Base-by-base conservation (phyloP, 2,113 vertebrate genomes). In the Sorex fumeus region DNA sequence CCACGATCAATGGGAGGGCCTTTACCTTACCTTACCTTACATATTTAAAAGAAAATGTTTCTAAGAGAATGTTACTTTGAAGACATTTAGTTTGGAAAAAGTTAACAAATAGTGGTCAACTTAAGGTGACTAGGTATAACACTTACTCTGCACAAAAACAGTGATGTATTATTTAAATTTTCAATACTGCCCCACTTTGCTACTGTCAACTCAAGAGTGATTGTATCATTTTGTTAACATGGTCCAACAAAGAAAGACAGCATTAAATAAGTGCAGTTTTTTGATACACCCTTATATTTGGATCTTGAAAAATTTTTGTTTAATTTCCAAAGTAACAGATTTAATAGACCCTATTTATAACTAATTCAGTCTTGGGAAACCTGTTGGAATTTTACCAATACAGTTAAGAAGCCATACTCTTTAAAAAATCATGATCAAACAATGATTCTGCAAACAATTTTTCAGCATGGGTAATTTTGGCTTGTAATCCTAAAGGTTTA, bases 261-360 rank as follows among this genome's bases (percentile, higher is more conserved):
- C 15, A 18, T 30, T 53, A 78, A 89, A 40, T 40, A n/a, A n/a
- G n/a, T n/a, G n/a, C n/a, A n/a, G n/a, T n/a, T n/a, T n/a, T n/a
- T n/a, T n/a, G n/a, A n/a, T 40, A 40, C 40, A 40, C 8, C 40
- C 90, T 87, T 78, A 15, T 74, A 82, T 47, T 50, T 91, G 27
- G 18, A 10, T n/a, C 13, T 19, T 34, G 85, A 47, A 86, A 90
- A 62, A 28, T 16, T 34, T 78, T 30, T 80, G 16, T 69, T 87
- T 93, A 57, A 94, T 94, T 90, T 91, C 40, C 45, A 72, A 75
- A 71, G 16, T 75, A 34, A 0, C 45, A 43, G 15, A 82, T 6
- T 83, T 67, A 57, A 36, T 25, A 34, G 10, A 16, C 19, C 76
- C 80, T 45, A 66, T n/a, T n/a, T 66, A 57, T 77, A 27, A 80